A percentile compares a stretch with the other conserved stretches of the same genome.
Evolutionary conservation across 2,113 vertebrate species (phyloP).

Genomic region (Calypte anna): DNA sequence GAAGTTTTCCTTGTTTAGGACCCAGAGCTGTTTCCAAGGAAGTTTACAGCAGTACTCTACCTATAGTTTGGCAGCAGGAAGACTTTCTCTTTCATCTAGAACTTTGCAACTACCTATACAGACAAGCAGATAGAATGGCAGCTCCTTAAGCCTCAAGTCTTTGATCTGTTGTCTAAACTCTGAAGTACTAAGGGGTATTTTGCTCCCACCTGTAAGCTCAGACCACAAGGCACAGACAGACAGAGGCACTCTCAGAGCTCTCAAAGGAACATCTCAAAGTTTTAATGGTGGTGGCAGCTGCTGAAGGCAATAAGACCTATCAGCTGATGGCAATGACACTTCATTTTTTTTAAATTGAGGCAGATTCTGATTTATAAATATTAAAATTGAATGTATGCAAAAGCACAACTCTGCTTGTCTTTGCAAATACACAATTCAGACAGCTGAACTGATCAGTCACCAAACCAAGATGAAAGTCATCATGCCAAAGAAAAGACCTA

Average conservation of each 20-base stretch:
- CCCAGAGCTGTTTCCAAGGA: not conserved
- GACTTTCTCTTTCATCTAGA: not conserved
- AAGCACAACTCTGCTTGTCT: conserved; percentile 29
- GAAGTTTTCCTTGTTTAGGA: not conserved
- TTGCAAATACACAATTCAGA: conserved; percentile 36
- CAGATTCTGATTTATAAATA: conserved; percentile 65
- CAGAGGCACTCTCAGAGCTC: conserved; percentile 38
- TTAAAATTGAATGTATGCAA: conserved; percentile 45
- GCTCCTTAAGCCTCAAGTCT: not conserved
- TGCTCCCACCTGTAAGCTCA: conserved; percentile 40
- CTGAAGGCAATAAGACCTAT: not conserved
- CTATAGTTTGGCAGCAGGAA: not conserved
- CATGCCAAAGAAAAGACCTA: conserved; percentile 19
- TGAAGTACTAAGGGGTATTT: not conserved
- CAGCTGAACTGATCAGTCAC: conserved; percentile 48
- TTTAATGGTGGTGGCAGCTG: conserved; percentile 58
- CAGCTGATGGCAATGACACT: conserved; percentile 18
- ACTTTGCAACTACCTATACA: not conserved
- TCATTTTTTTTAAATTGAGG: conserved; percentile 32
- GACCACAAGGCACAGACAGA: conserved; percentile 41
- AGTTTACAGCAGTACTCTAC: not conserved
- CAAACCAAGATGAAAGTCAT: conserved; percentile 44
- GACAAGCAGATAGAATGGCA: not conserved
- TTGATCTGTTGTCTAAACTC: conserved; percentile 48
- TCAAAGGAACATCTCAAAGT: conserved; percentile 55